Base-by-base conservation (phyloP, 1,140 invertebrate genomes). In the Neodiprion fabricii region DNA sequence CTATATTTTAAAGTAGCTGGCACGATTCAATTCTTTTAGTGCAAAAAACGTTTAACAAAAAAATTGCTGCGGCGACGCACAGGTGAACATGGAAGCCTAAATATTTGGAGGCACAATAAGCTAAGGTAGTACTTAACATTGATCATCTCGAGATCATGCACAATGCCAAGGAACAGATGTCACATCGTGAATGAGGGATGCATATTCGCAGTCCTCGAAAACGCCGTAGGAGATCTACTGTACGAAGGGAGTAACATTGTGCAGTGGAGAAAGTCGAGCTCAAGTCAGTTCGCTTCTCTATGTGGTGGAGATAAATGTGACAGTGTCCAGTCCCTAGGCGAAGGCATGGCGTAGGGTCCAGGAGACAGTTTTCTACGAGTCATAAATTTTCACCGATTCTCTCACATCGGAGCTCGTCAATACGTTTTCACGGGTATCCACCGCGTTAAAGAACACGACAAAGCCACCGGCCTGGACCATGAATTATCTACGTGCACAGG, bases 401-500 rank as follows among this genome's bases (percentile, higher is more conserved):
- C 17, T 53, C 61, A 28, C 68, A 65, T 72, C 14, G 28, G 23
- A 48, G 21, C 40, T 50, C n/a, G 4, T 23, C 50, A 75, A 77
- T 74, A 53, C 66, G 65, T 70, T 79, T 79, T 73, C 76, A 75
- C 75, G 77, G 74, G 49, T 67, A 76, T 78, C 76, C 74, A 69
- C 72, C 74, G 17, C 40, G 21, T 11, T 23, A 47, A 69, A 69
- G 40, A 69, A 69, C 67, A 14, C 17, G 40, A 21, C 40, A 21
- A 23, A 12, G 40, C 11, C 12, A 17, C 21, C 40, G 23, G 17
- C 11, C 17, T 47, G 17, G 67, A 69, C 67, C 12, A 23, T 21
- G 67, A 69, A 11, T 47, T 21, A 69, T 69, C 40, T 69, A 11
- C 21, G 67, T 69, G 61, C 17, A 21, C 40, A 8, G 12, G 12